Percentiles rank a stretch among this genome's conserved stretches.
Evolutionary conservation across 2,888 invertebrate genomes (phyloP).

Genomic region (Phyllotreta cruciferae): DNA sequence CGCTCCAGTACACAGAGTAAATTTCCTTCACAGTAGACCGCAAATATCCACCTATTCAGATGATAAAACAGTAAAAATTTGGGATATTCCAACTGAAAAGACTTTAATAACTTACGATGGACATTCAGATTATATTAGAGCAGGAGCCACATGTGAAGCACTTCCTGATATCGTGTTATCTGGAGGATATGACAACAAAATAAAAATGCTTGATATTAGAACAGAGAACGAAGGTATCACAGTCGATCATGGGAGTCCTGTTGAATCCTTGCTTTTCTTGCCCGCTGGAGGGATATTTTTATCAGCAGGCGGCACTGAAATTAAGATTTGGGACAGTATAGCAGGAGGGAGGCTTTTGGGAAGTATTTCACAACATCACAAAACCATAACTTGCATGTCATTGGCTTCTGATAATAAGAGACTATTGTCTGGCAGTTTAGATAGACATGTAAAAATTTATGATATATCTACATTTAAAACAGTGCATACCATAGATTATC

Average conservation of each 20-base stretch:
- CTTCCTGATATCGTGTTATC: constrained; percentile 80
- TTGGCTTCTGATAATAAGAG: constrained; percentile 83
- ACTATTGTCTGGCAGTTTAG: constrained; percentile 88
- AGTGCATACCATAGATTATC: constrained; percentile 88
- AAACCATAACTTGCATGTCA: constrained; percentile 88
- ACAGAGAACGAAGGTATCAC: constrained; percentile 72
- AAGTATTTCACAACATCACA: constrained; percentile 90
- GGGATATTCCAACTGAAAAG: constrained; percentile 90
- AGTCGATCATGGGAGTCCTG: constrained; percentile 87
- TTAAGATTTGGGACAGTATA: constrained; percentile 93
- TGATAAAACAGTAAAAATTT: constrained; percentile 85
- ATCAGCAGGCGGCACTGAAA: constrained; percentile 80
- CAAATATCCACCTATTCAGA: constrained; percentile 89
- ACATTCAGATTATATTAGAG: constrained; percentile 83
- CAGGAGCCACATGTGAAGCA: constrained; percentile 80
- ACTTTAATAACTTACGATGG: constrained; percentile 70
- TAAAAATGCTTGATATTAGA: constrained; percentile 88
- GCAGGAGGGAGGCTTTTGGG: constrained; percentile 86
- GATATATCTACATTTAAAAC: constrained; percentile 86
- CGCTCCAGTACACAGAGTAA: constrained; percentile 80
- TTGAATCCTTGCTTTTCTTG: constrained; percentile 87
- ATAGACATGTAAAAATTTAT: constrained; percentile 92
- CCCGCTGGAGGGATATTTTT: constrained; percentile 90
- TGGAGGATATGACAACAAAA: constrained; percentile 87
- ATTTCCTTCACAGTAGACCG: constrained; percentile 79